Percentiles rank a stretch among this genome's conserved stretches.
Evolutionary conservation across 2,888 invertebrate species (phyloP).

Genomic region (Smittia sp.): DNA sequence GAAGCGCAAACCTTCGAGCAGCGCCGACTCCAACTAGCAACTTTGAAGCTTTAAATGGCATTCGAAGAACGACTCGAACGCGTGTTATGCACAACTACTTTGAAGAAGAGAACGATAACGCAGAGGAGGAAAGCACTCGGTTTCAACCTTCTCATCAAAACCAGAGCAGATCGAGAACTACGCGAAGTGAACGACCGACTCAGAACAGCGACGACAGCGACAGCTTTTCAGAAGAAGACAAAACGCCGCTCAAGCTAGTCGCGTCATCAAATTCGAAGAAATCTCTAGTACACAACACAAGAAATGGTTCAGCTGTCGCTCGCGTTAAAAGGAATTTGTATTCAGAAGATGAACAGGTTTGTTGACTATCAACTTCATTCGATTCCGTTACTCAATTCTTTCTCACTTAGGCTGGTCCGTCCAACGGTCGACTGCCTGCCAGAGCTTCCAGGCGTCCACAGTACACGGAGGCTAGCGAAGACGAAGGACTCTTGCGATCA

Average conservation of each 20-base stretch:
- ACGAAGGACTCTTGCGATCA: conserved; percentile 47
- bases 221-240: conserved; percentile 40
- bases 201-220: conserved; percentile 46
- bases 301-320: conserved; percentile 34
- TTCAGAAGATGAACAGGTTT: conserved; percentile 42
- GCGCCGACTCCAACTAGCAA: conserved; percentile 29
- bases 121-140: conserved; percentile 43
- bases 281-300: conserved; percentile 36
- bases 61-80: conserved; percentile 43
- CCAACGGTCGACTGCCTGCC: conserved; percentile 41
- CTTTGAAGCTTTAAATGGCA: conserved; percentile 33
- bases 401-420: conserved; percentile 31
- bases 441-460: conserved; percentile 55
- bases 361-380: neutral
- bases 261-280: neutral
- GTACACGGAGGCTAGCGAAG: conserved; percentile 63
- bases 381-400: neutral
- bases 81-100: conserved; percentile 50
- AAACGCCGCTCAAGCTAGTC: conserved; percentile 31
- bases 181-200: conserved; percentile 44
- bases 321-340: conserved; percentile 33
- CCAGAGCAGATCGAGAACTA: neutral
- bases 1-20: conserved; percentile 26
- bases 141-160: conserved; percentile 11
- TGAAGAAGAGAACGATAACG: conserved; percentile 50